Base-by-base conservation (phyloP, 1,140 invertebrate species). In the Harpegnathos saltator region DNA sequence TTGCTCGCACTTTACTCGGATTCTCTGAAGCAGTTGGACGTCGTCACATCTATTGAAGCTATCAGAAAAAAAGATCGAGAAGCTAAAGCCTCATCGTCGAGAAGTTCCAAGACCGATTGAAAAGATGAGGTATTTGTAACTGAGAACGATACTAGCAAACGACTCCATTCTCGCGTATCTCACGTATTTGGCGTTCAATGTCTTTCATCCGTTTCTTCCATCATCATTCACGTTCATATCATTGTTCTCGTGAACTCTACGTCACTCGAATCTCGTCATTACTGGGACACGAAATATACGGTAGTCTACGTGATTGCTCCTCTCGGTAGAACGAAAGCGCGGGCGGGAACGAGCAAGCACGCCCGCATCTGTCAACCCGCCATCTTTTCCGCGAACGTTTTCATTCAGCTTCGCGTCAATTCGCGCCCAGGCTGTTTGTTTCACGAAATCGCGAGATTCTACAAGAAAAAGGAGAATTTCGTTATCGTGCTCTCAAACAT, bases 51-150 rank as follows among this genome's bases (percentile, higher is more conserved):
- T 29, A 77, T 22, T 62, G 29, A 44, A 68, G 2, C 48, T 29
- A 29, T 22, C 75, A 19, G 65, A 44, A 29, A 22, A 63, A 29
- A 65, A 69, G 22, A 58, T 44, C 52, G 65, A 80, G 38, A 44
- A 11, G 38, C 38, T 11, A 9, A 44, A 44, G 33, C 17, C 52
- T 17, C 52, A 69, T 69, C 75, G 50, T 58, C 62, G 65, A 71
- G 61, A 54, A n/a, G 22, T 38, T 22, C 3, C 75, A 26, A 33
- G 69, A 48, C 33, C 48, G 14, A 63, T 52, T 22, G 22, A 22
- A 44, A 80, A 58, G 69, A 80, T 80, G 75, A 80, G 65, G 68
- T 56, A 72, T 19, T 66, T 78, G 52, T 77, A 44, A 33, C 1
- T 15, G 4, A 9, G 44, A 24, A 38, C 1, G 0, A 66, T 14